Evolutionary conservation across 2,888 invertebrate species (phyloP), one percentile per base, ranked within the genome.

Genomic region (Hydrotaea cyrtoneurina): DNA sequence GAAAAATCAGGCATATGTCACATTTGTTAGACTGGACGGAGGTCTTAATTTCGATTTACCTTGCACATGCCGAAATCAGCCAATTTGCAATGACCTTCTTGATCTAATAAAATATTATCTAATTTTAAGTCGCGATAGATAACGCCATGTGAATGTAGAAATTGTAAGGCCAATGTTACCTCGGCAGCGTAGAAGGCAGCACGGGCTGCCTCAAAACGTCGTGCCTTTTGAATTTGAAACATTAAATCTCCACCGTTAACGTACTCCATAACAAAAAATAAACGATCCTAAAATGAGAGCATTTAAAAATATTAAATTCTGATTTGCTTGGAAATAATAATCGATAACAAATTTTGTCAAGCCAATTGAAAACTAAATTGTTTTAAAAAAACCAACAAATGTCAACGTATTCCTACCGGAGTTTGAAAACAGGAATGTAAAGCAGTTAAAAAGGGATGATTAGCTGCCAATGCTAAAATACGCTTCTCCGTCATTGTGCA

Each of bases 231-330:
- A 89, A 99, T 99, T 95, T 99, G 99, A 94, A 99, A 99, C 98
- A 99, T 99, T 89, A 99, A 94, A 93, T 98, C 99, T 88, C 99
- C 99, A 88, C 99, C 99, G 93, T 99, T 98, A 76, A 99, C 99
- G 93, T 99, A 99, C 93, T 99, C 99, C 99, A 99, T 99, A 87
- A 99, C 98, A 93, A 99, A 99, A 94, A 99, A 99, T 87, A 99
- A 94, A 13, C 98, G 95, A 92, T 98, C 98, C 93, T 95, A 74
- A 15, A 76, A 75, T 23, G 2, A 64, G 36, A 62, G 7, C 2
- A 31, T 31, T 2, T 31, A 4, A 31, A n/a, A 2, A 31, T 31
- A 7, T 31, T 31, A 31, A 2, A 31, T 31, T 31, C 3, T 7
- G 31, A 31, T 31, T 31, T 31, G n/a, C n/a, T n/a, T n/a, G n/a